phyloP scores from a whole-genome alignment of 2,888 invertebrate genomes.

The Callyntrura guangdongensis region DNA sequence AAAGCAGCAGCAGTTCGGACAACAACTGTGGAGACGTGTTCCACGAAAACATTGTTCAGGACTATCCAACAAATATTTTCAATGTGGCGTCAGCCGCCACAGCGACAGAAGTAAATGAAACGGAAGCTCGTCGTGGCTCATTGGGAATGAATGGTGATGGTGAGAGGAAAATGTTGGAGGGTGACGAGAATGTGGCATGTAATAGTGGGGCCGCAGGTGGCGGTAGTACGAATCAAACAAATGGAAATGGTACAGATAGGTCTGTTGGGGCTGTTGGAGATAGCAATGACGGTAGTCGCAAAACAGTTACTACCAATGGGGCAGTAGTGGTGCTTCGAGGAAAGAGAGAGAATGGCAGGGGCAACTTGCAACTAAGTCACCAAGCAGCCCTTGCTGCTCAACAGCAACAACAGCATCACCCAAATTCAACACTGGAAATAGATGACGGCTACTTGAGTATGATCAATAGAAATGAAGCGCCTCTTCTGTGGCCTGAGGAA shows the following conservation, averaged over 20 bases:
- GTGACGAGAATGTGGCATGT: neutral
- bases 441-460: slow-evolving; percentile 85
- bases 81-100: slow-evolving; percentile 25
- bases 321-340: slow-evolving; percentile 62
- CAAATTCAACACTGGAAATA: slow-evolving; percentile 71
- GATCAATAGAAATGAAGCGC: slow-evolving; percentile 84
- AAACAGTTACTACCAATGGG: slow-evolving; percentile 38
- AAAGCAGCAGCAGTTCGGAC: slow-evolving; percentile 68
- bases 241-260: neutral
- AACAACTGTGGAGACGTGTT: slow-evolving; percentile 72
- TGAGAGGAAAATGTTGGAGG: neutral
- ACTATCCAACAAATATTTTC: slow-evolving; percentile 72
- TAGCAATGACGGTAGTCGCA: slow-evolving; percentile 11
- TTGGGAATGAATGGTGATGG: neutral
- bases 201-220: neutral
- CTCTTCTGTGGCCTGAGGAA: slow-evolving; percentile 84
- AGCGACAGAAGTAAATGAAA: slow-evolving; percentile 6
- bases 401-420: slow-evolving; percentile 15
- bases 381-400: slow-evolving; percentile 3
- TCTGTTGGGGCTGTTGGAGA: neutral
- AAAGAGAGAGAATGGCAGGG: slow-evolving; percentile 44
- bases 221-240: neutral
- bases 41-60: slow-evolving; percentile 73
- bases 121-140: slow-evolving; percentile 25
- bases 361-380: slow-evolving; percentile 51